Conservation (phyloP, 2,113 vertebrate genomes). For the Butorides virescens region DNA sequence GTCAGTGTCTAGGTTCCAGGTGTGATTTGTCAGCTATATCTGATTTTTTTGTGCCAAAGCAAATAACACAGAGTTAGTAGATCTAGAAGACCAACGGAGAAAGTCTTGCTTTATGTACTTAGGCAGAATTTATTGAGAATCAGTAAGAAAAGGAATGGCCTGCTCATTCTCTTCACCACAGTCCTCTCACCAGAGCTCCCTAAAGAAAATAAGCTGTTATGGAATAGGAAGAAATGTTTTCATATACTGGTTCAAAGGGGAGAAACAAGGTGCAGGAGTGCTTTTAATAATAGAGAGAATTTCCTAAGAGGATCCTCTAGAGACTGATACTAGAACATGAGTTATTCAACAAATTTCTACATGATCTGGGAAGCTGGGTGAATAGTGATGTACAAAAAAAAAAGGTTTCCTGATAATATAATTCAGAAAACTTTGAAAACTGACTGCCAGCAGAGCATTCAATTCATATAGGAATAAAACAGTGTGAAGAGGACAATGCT, state of each 20-base stretch:
- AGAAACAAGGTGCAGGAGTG: neutral
- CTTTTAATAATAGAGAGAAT: neutral
- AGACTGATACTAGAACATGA: neutral
- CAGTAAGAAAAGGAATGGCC: neutral
- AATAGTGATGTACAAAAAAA: neutral
- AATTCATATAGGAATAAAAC: neutral
- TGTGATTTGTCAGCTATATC: neutral
- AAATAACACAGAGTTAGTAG: neutral
- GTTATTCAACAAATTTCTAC: neutral
- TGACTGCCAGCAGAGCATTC: neutral
- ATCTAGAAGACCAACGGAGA: neutral
- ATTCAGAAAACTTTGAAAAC: constrained; percentile 1
- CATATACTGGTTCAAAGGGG: neutral
- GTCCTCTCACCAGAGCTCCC: neutral
- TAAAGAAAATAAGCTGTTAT: neutral
- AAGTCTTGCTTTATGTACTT: neutral
- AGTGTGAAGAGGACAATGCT: neutral
- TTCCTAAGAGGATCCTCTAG: neutral
- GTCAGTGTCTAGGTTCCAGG: neutral
- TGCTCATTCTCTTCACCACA: neutral
- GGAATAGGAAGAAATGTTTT: neutral
- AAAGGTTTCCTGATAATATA: neutral
- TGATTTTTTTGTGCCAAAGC: neutral
- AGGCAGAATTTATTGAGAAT: neutral
- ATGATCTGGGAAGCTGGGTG: neutral